phyloP scores from a whole-genome alignment of 2,113 vertebrate species.

The Protomyctophum bolini region DNA sequence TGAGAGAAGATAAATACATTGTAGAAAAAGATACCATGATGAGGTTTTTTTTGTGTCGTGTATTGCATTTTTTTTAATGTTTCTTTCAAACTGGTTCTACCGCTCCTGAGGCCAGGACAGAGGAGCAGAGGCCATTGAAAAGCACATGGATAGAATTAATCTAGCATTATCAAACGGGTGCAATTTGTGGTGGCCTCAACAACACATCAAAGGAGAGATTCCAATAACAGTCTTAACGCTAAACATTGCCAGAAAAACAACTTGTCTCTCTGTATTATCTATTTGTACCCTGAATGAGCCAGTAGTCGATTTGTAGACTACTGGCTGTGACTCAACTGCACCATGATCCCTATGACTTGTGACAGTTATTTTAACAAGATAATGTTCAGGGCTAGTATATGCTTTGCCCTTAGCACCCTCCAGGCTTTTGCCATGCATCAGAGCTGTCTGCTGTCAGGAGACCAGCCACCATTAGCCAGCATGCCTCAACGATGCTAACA shows the following conservation, averaged over 20 bases:
- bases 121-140: no score
- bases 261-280: conserved; percentile 19
- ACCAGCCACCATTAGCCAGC: not conserved
- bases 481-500: not conserved
- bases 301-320: conserved; percentile 12
- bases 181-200: not conserved
- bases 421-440: conserved; percentile 10
- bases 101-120: no score
- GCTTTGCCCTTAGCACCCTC: conserved; percentile 9
- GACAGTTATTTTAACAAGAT: conserved; percentile 56
- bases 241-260: conserved; percentile 36
- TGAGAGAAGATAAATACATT: not conserved
- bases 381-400: conserved; percentile 17
- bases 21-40: not conserved
- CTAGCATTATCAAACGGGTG: not conserved
- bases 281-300: conserved; percentile 13
- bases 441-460: conserved; percentile 2
- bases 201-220: not conserved
- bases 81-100: not conserved
- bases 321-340: conserved; percentile 19
- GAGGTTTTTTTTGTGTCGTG: no score
- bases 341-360: conserved; percentile 34
- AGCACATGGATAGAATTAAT: not conserved
- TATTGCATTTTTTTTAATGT: not conserved
- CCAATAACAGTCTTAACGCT: not conserved